Percentiles rank a stretch among this genome's conserved stretches.
Evolutionary conservation across 2,797 vertebrate species (phyloP).

Genomic region (Halcyon leucocephala): DNA sequence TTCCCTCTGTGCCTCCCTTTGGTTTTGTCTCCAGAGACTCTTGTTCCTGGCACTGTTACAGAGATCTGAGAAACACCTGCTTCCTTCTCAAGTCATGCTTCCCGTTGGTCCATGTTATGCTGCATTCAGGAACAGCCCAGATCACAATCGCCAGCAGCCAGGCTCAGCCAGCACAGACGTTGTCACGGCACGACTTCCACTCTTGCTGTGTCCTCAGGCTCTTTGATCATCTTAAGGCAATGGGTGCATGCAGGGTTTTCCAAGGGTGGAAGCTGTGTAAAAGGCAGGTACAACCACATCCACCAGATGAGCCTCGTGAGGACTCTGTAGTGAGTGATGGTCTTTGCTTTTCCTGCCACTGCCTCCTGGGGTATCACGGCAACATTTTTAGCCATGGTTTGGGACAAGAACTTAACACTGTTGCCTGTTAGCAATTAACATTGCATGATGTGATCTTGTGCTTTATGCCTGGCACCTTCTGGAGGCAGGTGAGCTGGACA

Average conservation of each 20-base stretch:
- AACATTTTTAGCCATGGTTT: background rate
- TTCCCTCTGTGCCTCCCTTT: background rate
- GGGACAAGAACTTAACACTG: background rate
- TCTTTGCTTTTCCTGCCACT: background rate
- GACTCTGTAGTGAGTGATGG: background rate
- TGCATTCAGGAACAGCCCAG: background rate
- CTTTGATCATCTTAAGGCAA: background rate
- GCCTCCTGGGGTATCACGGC: background rate
- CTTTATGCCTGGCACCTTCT: background rate
- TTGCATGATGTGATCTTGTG: background rate
- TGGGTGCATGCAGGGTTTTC: background rate
- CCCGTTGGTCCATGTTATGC: fast-evolving
- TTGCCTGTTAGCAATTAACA: background rate
- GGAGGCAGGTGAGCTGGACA: background rate
- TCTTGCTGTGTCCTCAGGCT: background rate
- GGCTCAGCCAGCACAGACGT: constrained; percentile 21
- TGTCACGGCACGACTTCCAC: background rate
- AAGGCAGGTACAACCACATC: background rate
- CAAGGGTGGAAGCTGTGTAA: background rate
- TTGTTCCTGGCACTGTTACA: background rate
- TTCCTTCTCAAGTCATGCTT: background rate
- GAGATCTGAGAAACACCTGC: background rate
- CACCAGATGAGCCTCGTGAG: background rate
- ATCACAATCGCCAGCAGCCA: background rate
- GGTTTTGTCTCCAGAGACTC: background rate